Conservation (phyloP, 2,113 vertebrate genomes). For the Hepsetus odoe region DNA sequence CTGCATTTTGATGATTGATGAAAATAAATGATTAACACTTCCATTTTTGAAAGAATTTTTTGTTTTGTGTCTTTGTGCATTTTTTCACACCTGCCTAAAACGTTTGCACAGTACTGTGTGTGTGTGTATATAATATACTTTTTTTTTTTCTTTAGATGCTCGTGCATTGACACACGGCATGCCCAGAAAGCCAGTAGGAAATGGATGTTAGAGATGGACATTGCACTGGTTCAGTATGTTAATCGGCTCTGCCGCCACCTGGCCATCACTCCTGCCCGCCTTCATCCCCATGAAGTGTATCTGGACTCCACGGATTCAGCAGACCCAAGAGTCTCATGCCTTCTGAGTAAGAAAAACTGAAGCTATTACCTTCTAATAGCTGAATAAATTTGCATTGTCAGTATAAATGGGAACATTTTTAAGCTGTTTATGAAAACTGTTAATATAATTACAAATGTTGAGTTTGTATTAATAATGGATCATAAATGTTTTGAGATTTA, state of each 20-base stretch:
- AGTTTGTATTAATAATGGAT: neutral
- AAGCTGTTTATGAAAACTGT: too few species aligned
- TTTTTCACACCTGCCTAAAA: too few species aligned
- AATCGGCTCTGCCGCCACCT: slow-evolving; percentile 95
- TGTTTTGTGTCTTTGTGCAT: neutral
- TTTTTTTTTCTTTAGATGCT: slow-evolving; percentile 78
- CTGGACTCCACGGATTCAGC: slow-evolving; percentile 85
- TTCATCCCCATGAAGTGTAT: slow-evolving; percentile 96
- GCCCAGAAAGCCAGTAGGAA: slow-evolving; percentile 93
- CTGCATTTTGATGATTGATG: too few species aligned
- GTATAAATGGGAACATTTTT: too few species aligned
- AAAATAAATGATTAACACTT: too few species aligned
- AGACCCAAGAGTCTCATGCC: slow-evolving; percentile 87
- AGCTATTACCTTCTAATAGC: too few species aligned
- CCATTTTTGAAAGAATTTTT: too few species aligned
- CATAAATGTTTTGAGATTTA: neutral
- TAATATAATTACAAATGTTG: too few species aligned
- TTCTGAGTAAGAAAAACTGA: slow-evolving; percentile 80
- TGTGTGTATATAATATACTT: neutral
- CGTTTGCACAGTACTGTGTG: too few species aligned
- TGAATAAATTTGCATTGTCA: neutral
- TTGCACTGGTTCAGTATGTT: slow-evolving; percentile 90
- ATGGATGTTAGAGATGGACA: slow-evolving; percentile 95
- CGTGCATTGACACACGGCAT: slow-evolving; percentile 89
- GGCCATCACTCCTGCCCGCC: slow-evolving; percentile 90